Conservation (phyloP, 23 tunicate species). For the Aplidium turbinatum region DNA sequence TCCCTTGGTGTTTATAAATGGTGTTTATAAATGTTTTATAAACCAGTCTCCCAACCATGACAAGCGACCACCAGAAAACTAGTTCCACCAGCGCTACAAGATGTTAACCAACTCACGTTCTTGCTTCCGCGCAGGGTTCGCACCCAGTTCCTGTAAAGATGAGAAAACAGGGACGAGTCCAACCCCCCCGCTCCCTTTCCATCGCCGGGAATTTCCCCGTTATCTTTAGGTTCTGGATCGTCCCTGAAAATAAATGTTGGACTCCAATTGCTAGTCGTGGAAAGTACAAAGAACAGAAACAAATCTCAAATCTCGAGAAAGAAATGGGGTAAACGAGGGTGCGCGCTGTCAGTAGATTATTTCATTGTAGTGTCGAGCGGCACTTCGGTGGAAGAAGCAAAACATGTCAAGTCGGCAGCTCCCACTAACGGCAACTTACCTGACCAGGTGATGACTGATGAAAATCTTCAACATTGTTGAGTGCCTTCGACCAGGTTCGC, state of each 20-base stretch:
- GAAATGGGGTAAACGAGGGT: too few relatives aligned
- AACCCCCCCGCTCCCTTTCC: slow-evolving; percentile 82
- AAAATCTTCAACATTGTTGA: slow-evolving; percentile 29
- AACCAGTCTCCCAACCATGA: too few relatives aligned
- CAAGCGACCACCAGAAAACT: too few relatives aligned
- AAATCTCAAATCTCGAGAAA: too few relatives aligned
- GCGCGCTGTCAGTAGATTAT: too few relatives aligned
- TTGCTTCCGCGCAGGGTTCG: slow-evolving; percentile 12
- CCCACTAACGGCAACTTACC: slow-evolving; percentile 18
- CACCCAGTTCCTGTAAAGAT: slow-evolving; percentile 84
- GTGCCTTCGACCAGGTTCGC: slow-evolving; percentile 21
- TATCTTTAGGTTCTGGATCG: slow-evolving; percentile 31
- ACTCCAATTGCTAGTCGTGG: not conserved
- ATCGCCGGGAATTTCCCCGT: slow-evolving; percentile 80
- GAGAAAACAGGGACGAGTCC: slow-evolving; percentile 78
- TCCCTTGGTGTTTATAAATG: too few relatives aligned
- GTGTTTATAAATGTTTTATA: too few relatives aligned
- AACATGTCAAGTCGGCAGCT: too few relatives aligned
- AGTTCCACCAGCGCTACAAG: too few relatives aligned
- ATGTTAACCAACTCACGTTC: slow-evolving; percentile 3
- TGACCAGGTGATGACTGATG: slow-evolving; percentile 29
- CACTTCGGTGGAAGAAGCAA: too few relatives aligned
- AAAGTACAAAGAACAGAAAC: too few relatives aligned
- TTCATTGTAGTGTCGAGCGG: too few relatives aligned
- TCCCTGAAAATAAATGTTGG: slow-evolving; percentile 7